Evolutionary conservation across 2,113 vertebrate species (phyloP), one percentile per base, ranked within the genome.

Genomic region (Apaloderma vittatum): DNA sequence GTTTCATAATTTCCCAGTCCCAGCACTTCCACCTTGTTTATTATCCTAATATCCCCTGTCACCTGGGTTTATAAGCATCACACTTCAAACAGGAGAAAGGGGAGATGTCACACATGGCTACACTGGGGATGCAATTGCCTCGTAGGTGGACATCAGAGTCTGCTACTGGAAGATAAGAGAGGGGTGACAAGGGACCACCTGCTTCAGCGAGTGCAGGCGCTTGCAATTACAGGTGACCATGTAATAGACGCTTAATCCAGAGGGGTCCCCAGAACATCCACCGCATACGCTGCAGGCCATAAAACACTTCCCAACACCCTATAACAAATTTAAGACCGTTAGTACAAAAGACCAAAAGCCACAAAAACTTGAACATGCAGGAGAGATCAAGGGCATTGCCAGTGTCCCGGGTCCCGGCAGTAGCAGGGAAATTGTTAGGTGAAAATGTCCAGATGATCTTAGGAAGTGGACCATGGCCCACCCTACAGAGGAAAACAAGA

Each of bases 261-360:
- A 86, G 70, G 52, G 93, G 86, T 96, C 89, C 70, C 86, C 94
- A 30, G 95, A 93, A 96, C 89, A 91, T 85, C 95, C 91, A 91
- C 43, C 2, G 52, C 80, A n/a, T 81, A 55, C 77, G 7, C 95
- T 94, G 76, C 91, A 78, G 84, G 93, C 95, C 12, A 4, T 97
- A 97, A 97, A 97, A 96, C 95, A 97, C 96, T 96, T 97, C 84
- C 94, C 93, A 61, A 96, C 96, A 97, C 94, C 96, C 94, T 95
- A 85, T 97, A 97, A 97, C 95, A 96, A 97, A 93, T 97, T 97
- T 97, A 97, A 97, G 93, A 97, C 86, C n/a, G 2, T 87, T 22
- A 87, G 91, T 94, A 96, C 95, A 96, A 96, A 97, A 95, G 93
- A 96, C 32, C 73, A 89, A 96, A 97, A 96, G 94, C 96, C 86